A percentile compares a stretch with the other conserved stretches of the same genome.
Evolutionary conservation across 1,140 invertebrate species (phyloP).

Genomic region (Magallana angulata): DNA sequence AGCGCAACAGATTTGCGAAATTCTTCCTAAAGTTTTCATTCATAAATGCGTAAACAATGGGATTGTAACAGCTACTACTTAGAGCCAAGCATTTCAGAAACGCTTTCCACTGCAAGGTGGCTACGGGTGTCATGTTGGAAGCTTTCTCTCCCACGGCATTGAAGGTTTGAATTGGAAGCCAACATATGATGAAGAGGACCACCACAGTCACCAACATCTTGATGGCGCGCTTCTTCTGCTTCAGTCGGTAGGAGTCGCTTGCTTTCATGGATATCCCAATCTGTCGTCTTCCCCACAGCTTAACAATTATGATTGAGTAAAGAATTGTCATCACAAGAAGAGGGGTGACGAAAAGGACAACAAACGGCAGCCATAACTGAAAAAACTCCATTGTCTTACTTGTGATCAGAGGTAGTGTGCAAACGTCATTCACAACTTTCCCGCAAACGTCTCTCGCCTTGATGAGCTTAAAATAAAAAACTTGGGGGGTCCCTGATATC

Average conservation of each 20-base stretch:
- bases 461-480: slow-evolving; percentile 59
- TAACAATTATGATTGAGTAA: slow-evolving; percentile 64
- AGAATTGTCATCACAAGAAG: slow-evolving; percentile 61
- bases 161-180: slow-evolving; percentile 68
- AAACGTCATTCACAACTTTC: slow-evolving; percentile 45
- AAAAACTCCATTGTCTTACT: slow-evolving; percentile 49
- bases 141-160: slow-evolving; percentile 56
- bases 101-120: slow-evolving; percentile 34
- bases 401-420: slow-evolving; percentile 49
- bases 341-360: slow-evolving; percentile 60
- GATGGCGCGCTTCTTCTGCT: slow-evolving; percentile 67
- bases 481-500: slow-evolving; percentile 79
- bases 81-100: slow-evolving; percentile 81
- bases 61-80: slow-evolving; percentile 90
- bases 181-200: slow-evolving; percentile 68
- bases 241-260: slow-evolving; percentile 51
- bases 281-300: slow-evolving; percentile 62
- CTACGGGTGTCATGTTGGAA: slow-evolving; percentile 47
- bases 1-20: slow-evolving; percentile 56
- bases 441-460: slow-evolving; percentile 10
- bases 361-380: slow-evolving; percentile 63
- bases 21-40: slow-evolving; percentile 88
- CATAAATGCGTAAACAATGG: slow-evolving; percentile 92
- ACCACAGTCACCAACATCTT: slow-evolving; percentile 74
- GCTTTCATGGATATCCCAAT: slow-evolving; percentile 48